Conservation (phyloP, 2,113 vertebrate species). For the Synodontis membranacea region DNA sequence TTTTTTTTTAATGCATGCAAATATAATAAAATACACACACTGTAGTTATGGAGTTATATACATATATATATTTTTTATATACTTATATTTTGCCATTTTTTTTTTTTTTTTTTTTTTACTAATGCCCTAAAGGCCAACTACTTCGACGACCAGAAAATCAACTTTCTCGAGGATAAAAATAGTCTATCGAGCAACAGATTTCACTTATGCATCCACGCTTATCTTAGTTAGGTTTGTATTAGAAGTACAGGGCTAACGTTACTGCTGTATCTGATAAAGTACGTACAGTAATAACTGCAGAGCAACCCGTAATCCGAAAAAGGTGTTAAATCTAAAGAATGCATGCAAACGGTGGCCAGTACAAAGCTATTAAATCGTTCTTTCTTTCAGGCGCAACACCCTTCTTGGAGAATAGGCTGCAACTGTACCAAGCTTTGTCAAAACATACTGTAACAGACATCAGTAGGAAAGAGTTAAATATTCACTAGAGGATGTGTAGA, state of each 20-base stretch:
- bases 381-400: not conserved
- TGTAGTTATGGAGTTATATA: not conserved
- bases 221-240: not conserved
- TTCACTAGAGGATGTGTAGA: slow-evolving; percentile 5
- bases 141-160: not conserved
- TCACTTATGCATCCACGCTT: too few relatives aligned
- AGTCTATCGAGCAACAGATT: not conserved
- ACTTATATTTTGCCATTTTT: not conserved
- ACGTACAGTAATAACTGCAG: not conserved
- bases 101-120: not conserved
- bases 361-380: not conserved
- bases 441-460: not conserved
- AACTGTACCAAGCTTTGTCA: not conserved
- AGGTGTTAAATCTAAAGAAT: not conserved
- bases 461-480: slow-evolving; percentile 12
- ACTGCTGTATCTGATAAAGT: too few relatives aligned
- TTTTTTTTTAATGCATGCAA: not conserved
- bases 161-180: not conserved
- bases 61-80: not conserved
- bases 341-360: too few relatives aligned
- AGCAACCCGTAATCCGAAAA: not conserved
- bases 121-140: not conserved
- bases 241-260: not conserved
- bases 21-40: not conserved
- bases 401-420: not conserved